Evolutionary conservation across 2,888 invertebrate genomes (phyloP).

Genomic region (Strigamia transsilvanica): DNA sequence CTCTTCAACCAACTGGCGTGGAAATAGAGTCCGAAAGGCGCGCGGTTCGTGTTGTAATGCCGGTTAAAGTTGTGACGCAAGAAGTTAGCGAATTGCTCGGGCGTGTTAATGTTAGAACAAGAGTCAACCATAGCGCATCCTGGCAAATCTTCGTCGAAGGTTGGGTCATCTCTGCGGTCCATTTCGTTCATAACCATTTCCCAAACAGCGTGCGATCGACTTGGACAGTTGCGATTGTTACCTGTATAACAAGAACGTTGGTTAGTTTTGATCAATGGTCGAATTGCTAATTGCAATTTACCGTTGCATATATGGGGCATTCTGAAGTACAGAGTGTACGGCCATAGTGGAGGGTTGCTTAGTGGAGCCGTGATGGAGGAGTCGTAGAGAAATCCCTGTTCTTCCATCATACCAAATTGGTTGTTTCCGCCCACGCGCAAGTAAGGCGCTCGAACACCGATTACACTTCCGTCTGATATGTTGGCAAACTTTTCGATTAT

Average conservation of each 20-base stretch:
- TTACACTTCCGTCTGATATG: slow-evolving; percentile 89
- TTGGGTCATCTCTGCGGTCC: slow-evolving; percentile 91
- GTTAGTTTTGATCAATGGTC: background rate
- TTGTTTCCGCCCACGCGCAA: slow-evolving; percentile 90
- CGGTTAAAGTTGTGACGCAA: slow-evolving; percentile 94
- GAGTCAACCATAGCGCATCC: slow-evolving; percentile 94
- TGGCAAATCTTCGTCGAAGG: slow-evolving; percentile 90
- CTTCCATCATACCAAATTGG: slow-evolving; percentile 97
- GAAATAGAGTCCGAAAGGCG: slow-evolving; percentile 84
- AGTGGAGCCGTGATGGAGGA: slow-evolving; percentile 92
- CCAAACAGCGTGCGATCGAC: slow-evolving; percentile 86
- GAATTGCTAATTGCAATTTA: background rate
- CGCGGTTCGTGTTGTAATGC: slow-evolving; percentile 90
- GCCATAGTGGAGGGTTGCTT: slow-evolving; percentile 92
- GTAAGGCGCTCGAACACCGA: slow-evolving; percentile 87
- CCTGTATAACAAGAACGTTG: slow-evolving; percentile 52
- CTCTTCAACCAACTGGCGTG: slow-evolving; percentile 94
- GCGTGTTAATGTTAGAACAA: slow-evolving; percentile 89
- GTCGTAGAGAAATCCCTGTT: slow-evolving; percentile 93
- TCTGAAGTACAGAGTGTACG: slow-evolving; percentile 94
- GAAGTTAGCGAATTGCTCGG: slow-evolving; percentile 86
- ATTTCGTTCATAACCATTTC: slow-evolving; percentile 97
- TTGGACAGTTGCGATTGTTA: slow-evolving; percentile 90
- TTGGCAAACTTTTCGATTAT: slow-evolving; percentile 81
- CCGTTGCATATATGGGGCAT: slow-evolving; percentile 96